These are phyloP conservation scores for Pristionchus fissidentatus DNA, from an alignment of 2,888 invertebrate species.

Conservation along the genomic window DNA sequence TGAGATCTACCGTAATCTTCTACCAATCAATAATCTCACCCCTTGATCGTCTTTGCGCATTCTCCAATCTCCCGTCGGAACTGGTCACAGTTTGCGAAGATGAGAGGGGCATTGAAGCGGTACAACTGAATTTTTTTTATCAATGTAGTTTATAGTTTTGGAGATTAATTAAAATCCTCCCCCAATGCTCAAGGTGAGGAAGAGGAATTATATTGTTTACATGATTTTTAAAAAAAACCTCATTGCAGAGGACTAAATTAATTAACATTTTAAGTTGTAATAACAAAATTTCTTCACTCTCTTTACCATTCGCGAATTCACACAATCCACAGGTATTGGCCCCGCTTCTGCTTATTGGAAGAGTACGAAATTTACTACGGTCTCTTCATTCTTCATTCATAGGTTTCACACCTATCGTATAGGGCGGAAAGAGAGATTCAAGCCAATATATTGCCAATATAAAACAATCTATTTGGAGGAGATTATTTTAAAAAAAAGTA, in stretches of 20 bases:
- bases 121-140: constrained; percentile 35
- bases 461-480: not conserved
- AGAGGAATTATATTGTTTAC: not conserved
- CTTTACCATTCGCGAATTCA: no score
- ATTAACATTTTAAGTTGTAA: no score
- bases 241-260: no score
- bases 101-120: constrained; percentile 46
- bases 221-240: constrained; percentile 76
- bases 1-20: not conserved
- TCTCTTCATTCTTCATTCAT: no score
- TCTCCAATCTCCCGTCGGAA: constrained; percentile 19
- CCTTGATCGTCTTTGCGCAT: constrained; percentile 36
- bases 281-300: no score
- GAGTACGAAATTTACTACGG: no score
- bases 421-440: no score
- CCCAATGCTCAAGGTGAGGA: constrained; percentile 46
- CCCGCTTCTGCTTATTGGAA: no score
- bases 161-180: not conserved
- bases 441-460: not conserved
- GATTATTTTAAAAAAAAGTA: no score
- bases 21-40: not conserved
- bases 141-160: no score
- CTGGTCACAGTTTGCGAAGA: constrained; percentile 43
- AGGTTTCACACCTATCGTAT: no score
- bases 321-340: no score